Evolutionary conservation across 1,140 invertebrate genomes (phyloP), one percentile per base, ranked within the genome.

Genomic region (Manduca sexta): DNA sequence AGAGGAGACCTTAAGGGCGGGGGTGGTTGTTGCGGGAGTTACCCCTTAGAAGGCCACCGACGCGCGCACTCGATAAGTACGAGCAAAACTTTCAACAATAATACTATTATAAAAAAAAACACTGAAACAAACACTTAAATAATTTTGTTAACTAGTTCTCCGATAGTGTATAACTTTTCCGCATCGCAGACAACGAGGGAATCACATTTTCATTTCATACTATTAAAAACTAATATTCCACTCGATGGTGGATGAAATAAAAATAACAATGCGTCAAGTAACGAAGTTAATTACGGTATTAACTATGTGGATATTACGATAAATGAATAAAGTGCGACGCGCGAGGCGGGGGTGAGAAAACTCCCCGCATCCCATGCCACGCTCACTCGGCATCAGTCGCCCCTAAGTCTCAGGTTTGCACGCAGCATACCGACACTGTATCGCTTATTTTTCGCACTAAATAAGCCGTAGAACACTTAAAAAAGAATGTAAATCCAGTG

Each of bases 321-420:
- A 56, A 64, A 60, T 40, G 51, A 62, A 49, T 54, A 61, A 59
- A n/a, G n/a, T n/a, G 65, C 56, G 58, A 64, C 61, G 50, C 52
- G 53, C 53, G 57, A 31, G 49, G 49, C 39, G 62, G 60, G 63
- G 63, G 61, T 56, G 66, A 40, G 49, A 34, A 16, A 11, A 18
- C 30, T 44, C 60, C 65, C 69, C 73, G 69, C 68, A 43, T 55
- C 70, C 68, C 79, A 70, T 55, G 68, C 64, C 60, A 64, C 66
- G 43, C 35, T 56, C 60, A 58, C 52, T 41, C 60, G 59, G 66
- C 66, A 76, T 74, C 78, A 82, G 78, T 82, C 65, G 76, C 67
- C 72, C 69, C 65, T 69, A 76, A 78, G 78, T 82, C 78, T 72
- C 69, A 82, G 78, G 69, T 80, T 82, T 71, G 76, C 57, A 64